phyloP scores from a whole-genome alignment of 2,113 vertebrate genomes.

The Gasterosteus nipponicus region DNA sequence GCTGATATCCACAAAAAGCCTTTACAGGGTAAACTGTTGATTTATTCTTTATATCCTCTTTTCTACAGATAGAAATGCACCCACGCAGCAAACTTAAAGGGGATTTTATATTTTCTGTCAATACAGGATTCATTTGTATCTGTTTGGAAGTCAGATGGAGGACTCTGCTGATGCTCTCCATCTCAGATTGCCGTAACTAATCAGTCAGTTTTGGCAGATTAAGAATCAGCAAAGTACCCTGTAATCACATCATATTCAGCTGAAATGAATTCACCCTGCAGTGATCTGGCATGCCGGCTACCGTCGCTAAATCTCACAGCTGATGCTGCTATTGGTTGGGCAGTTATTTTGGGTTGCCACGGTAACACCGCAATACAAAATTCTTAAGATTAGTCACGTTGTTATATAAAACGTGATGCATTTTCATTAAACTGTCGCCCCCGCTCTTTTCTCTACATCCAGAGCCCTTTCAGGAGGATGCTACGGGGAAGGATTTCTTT shows the following conservation, averaged over 20 bases:
- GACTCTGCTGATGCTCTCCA: constrained; percentile 20
- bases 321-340: not conserved
- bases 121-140: constrained; percentile 19
- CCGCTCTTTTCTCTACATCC: constrained; percentile 14
- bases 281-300: constrained; percentile 3
- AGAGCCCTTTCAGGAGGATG: constrained; percentile 72
- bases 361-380: constrained; percentile 1
- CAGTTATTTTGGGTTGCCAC: not conserved
- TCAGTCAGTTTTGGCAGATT: constrained; percentile 43
- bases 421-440: constrained; percentile 29
- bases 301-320: not conserved
- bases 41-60: not conserved
- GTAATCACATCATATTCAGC: constrained; percentile 25
- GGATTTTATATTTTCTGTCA: not conserved
- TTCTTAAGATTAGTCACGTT: constrained; percentile 13
- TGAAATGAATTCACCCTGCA: constrained; percentile 18
- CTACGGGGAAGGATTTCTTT: constrained; percentile 36
- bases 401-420: constrained; percentile 16
- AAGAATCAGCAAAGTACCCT: constrained; percentile 39
- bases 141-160: constrained; percentile 28
- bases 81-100: not conserved
- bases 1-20: not conserved
- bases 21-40: not conserved
- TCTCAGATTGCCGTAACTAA: constrained; percentile 50
- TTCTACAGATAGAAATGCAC: too few species aligned